Evolutionary conservation across 37 sponge, comb jelly and placozoan genomes (phyloP).

Genomic region (Crambe crambe): DNA sequence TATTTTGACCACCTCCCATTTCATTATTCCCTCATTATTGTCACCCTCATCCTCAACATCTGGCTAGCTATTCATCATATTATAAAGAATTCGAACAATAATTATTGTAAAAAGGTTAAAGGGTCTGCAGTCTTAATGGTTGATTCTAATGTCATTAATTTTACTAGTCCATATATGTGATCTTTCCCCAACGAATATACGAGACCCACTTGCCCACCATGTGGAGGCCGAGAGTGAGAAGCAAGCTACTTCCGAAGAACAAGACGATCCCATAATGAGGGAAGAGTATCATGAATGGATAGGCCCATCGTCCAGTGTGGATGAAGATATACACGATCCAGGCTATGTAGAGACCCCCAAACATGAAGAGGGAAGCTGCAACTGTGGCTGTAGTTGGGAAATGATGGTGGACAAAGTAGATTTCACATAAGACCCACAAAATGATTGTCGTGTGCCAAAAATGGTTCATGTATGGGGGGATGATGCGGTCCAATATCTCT

Average conservation of each 20-base stretch:
- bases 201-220: conserved; percentile 33
- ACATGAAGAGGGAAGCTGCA: conserved; percentile 5
- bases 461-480: conserved; percentile 67
- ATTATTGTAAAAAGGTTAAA: no score
- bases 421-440: conserved; percentile 57
- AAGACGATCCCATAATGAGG: conserved; percentile 24
- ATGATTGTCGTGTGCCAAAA: conserved; percentile 67
- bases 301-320: conserved; percentile 40
- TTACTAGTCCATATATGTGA: neutral
- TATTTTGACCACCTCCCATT: no score
- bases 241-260: conserved; percentile 47
- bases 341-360: conserved; percentile 28
- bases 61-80: no score
- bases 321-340: conserved; percentile 37
- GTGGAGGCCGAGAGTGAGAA: conserved; percentile 31
- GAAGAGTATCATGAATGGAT: conserved; percentile 49
- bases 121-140: no score
- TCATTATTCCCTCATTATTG: no score
- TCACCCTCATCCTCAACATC: no score
- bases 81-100: no score
- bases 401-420: conserved; percentile 60
- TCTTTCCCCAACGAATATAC: conserved; percentile 35
- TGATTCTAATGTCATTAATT: no score
- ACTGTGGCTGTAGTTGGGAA: conserved; percentile 40
- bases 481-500: conserved; percentile 26